Evolutionary conservation across 1,140 invertebrate species (phyloP).

Genomic region (Magallana gigas): DNA sequence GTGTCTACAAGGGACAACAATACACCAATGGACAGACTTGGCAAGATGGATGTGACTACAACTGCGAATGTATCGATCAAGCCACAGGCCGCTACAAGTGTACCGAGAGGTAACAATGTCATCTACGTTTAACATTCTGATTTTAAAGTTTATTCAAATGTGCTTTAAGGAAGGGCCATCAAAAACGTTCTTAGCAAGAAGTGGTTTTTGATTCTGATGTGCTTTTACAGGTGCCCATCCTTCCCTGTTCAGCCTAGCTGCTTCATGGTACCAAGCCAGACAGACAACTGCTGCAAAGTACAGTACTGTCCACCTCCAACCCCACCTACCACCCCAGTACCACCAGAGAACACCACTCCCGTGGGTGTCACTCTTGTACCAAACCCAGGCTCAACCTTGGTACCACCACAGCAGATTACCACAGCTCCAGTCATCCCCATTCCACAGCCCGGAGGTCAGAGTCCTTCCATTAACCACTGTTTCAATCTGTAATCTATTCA

Average conservation of each 20-base stretch:
- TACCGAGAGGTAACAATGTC: constrained; percentile 48
- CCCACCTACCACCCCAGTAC: constrained; percentile 24
- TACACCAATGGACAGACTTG: constrained; percentile 58
- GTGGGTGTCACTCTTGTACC: not conserved
- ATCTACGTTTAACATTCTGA: too few relatives aligned
- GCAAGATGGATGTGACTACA: constrained; percentile 61
- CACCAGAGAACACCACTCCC: constrained; percentile 30
- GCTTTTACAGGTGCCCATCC: constrained; percentile 50
- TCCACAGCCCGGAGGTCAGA: constrained; percentile 33
- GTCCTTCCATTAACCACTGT: not conserved
- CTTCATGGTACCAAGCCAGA: constrained; percentile 55
- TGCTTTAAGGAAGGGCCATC: too few relatives aligned
- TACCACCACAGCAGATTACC: constrained; percentile 8
- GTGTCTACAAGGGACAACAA: constrained; percentile 58
- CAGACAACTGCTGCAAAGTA: constrained; percentile 60
- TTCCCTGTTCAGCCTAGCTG: constrained; percentile 52
- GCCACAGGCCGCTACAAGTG: constrained; percentile 59
- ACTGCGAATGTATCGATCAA: constrained; percentile 56
- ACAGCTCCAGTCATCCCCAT: constrained; percentile 23
- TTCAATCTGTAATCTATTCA: too few relatives aligned
- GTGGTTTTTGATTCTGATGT: too few relatives aligned
- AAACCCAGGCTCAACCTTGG: not conserved
- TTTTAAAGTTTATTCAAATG: too few relatives aligned
- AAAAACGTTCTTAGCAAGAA: too few relatives aligned
- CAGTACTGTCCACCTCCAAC: constrained; percentile 54